Evolutionary conservation across 2,113 vertebrate species (phyloP), one percentile per base, ranked within the genome.

Genomic region (Clarias gariepinus): DNA sequence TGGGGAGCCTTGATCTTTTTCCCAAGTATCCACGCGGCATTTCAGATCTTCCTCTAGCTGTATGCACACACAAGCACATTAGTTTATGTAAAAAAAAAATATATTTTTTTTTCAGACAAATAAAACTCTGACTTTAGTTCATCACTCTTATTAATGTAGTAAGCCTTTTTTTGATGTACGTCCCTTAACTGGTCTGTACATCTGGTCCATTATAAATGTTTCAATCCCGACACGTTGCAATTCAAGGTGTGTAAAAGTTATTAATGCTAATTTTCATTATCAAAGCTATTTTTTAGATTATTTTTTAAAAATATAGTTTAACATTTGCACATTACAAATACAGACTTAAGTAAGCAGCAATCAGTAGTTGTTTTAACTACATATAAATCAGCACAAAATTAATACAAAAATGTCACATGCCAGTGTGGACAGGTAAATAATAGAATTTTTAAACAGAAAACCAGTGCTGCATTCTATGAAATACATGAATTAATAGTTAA

Each of bases 41-140:
- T 87, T 93, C 61, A 94, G 86, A 47, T 94, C 93, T 66, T 94
- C 93, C 83, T 94, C 93, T 47, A 94, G 88, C 93, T 94, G 71
- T 80, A 41, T 13, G 28, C 74, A 41, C 8, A 81, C 52, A 79
- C 30, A 89, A 10, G 74, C 19, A 53, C 3, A 16, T 25, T 81
- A 36, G 83, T 66, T 28, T 28, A 68, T 36, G 33, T 36, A 36
- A 36, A 36, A 2, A 36, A 36, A 36, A 2, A 3, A 2, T 2
- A 2, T 36, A 2, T 2, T 36, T 36, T 36, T 36, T 36, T 36
- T 3, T 6, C 68, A 71, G 18, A 36, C 30, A 68, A 68, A 68
- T 68, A 30, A 30, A 64, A 13, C 25, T 11, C 64, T 2, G n/a
- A 66, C n/a, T 15, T 66, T 25, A 30, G 1, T 66, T 10, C 2